phyloP scores from a whole-genome alignment of 2,888 invertebrate genomes.

The Drosophila greeni region DNA sequence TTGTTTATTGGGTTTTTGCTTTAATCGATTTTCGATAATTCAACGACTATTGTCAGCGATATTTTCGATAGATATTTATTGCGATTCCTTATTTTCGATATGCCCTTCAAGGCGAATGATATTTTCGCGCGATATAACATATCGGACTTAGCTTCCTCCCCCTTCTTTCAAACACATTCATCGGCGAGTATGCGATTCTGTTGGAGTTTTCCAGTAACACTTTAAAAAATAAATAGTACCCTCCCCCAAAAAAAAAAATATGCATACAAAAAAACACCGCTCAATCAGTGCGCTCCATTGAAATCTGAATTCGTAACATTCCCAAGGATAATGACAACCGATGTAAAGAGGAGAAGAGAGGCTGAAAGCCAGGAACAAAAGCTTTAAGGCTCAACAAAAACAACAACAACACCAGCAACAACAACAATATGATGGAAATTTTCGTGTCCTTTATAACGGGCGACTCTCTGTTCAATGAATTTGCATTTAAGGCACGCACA shows the following conservation, averaged over 20 bases:
- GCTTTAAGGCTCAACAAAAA: constrained; percentile 4
- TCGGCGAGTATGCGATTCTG: constrained; percentile 29
- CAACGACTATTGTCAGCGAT: background rate
- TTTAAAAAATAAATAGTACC: background rate
- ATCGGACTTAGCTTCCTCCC: constrained; percentile 12
- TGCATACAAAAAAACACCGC: constrained; percentile 5
- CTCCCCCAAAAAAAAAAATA: background rate
- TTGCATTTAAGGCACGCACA: constrained; percentile 74
- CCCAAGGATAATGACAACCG: constrained; percentile 29
- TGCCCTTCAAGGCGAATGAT: constrained; percentile 1
- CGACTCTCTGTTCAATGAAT: constrained; percentile 75
- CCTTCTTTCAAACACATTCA: constrained; percentile 18
- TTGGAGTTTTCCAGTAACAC: constrained; percentile 7
- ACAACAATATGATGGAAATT: constrained; percentile 46
- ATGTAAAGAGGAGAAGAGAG: constrained; percentile 7
- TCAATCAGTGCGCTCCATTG: constrained; percentile 22
- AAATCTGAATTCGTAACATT: constrained; percentile 40
- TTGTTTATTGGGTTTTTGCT: background rate
- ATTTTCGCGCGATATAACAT: background rate
- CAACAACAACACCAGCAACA: constrained; percentile 1
- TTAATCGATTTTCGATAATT: no score
- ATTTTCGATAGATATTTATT: constrained; percentile 8
- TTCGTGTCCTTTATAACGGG: constrained; percentile 66
- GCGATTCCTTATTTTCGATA: constrained; percentile 4
- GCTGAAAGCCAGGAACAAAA: constrained; percentile 21